Conservation (phyloP, 2,113 vertebrate genomes). For the Lathamus discolor region DNA sequence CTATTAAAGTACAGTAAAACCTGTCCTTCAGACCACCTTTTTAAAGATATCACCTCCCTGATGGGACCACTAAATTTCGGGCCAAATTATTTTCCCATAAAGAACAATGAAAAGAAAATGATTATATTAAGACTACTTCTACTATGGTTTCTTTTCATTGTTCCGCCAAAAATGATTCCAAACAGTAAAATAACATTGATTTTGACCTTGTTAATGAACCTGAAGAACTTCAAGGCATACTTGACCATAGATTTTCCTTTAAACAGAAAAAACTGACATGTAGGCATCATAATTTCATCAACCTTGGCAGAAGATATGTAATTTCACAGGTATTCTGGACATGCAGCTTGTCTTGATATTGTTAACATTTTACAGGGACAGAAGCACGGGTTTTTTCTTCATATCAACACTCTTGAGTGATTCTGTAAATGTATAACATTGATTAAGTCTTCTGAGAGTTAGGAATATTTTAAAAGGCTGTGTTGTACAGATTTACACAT, state of each 20-base stretch:
- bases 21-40: constrained; percentile 89
- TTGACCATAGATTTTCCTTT: constrained; percentile 68
- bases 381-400: constrained; percentile 61
- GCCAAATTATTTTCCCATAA: constrained; percentile 89
- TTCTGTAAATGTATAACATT: constrained; percentile 65
- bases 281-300: constrained; percentile 31
- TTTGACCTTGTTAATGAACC: constrained; percentile 87
- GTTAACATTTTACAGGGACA: constrained; percentile 58
- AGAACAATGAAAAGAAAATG: constrained; percentile 89
- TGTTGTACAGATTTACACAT: constrained; percentile 63
- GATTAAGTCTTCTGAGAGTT: constrained; percentile 58
- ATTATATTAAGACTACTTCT: constrained; percentile 87
- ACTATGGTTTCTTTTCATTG: constrained; percentile 85
- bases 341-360: constrained; percentile 58
- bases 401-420: constrained; percentile 60
- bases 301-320: constrained; percentile 9
- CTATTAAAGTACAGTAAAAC: constrained; percentile 90
- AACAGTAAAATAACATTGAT: constrained; percentile 89
- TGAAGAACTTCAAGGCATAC: constrained; percentile 77
- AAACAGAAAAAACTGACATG: constrained; percentile 30
- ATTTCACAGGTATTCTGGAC: constrained; percentile 58
- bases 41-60: constrained; percentile 87
- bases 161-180: constrained; percentile 84
- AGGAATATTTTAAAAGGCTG: constrained; percentile 57
- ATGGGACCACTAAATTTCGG: constrained; percentile 89